Conservation (phyloP, 2,113 vertebrate genomes). For the human region DNA sequence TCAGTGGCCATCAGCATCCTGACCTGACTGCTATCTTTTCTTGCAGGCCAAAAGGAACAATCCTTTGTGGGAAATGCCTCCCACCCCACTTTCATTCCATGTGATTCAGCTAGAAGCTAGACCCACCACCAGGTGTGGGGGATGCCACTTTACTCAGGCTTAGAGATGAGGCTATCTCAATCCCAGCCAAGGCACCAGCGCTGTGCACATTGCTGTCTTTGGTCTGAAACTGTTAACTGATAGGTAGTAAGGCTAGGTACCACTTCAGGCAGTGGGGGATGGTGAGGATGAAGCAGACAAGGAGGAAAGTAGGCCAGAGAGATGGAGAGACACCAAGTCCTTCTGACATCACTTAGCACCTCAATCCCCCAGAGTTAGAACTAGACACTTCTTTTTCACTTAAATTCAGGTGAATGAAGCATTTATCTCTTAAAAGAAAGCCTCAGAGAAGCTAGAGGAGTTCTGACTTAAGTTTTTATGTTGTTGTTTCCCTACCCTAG, state of each 20-base stretch:
- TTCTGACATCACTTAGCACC: rapidly evolving
- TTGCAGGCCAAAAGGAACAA: neutral
- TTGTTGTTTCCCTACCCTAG: neutral
- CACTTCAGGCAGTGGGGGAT: too few species aligned
- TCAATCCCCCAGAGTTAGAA: neutral
- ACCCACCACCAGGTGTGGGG: neutral
- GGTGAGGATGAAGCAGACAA: rapidly evolving
- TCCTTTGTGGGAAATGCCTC: neutral
- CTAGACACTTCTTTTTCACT: neutral
- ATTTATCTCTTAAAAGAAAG: neutral
- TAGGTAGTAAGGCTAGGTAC: neutral
- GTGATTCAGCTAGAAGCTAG: neutral
- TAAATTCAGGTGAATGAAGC: neutral
- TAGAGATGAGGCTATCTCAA: neutral
- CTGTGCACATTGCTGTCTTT: rapidly evolving
- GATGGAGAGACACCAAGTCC: neutral
- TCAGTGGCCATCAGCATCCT: rapidly evolving
- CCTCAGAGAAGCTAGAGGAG: neutral
- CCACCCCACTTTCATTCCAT: too few species aligned
- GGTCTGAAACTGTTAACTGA: neutral
- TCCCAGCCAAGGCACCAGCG: rapidly evolving
- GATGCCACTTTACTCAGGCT: neutral
- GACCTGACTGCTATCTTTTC: neutral
- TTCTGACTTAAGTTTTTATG: neutral
- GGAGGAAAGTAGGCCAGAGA: neutral